phyloP scores from a whole-genome alignment of 1,140 invertebrate genomes.

The Linepithema humile region DNA sequence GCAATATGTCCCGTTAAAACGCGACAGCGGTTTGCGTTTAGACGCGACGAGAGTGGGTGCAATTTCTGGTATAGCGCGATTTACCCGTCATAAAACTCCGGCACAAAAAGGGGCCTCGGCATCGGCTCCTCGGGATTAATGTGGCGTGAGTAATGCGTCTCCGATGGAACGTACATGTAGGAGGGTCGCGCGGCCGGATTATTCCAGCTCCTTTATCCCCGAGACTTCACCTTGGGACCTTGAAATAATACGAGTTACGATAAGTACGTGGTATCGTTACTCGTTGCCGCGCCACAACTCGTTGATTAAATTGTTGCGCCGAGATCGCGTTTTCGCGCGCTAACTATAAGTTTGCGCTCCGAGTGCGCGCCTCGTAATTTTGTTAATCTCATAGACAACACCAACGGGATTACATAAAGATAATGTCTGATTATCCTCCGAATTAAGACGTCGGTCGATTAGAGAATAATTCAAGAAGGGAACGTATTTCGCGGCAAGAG shows the following conservation, averaged over 20 bases:
- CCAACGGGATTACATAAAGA: neutral
- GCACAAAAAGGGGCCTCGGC: slow-evolving; percentile 17
- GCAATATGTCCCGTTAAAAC: slow-evolving; percentile 32
- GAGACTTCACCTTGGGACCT: slow-evolving; percentile 33
- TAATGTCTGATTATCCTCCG: slow-evolving; percentile 4
- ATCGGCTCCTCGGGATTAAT: slow-evolving; percentile 64
- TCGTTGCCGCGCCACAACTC: neutral
- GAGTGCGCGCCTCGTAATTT: neutral
- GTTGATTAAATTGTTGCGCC: neutral
- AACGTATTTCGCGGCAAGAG: neutral
- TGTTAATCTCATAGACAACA: slow-evolving; percentile 9
- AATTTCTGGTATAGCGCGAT: slow-evolving; percentile 39
- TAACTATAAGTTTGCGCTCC: slow-evolving; percentile 12
- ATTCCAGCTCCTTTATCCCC: slow-evolving; percentile 49
- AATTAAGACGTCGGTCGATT: slow-evolving; percentile 19
- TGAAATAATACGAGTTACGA: slow-evolving; percentile 5
- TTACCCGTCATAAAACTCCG: slow-evolving; percentile 62
- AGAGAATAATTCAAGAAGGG: slow-evolving; percentile 15
- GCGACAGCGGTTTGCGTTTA: slow-evolving; percentile 37
- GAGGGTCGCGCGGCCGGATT: slow-evolving; percentile 21
- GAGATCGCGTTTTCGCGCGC: neutral
- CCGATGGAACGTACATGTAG: slow-evolving; percentile 63
- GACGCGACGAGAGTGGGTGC: neutral
- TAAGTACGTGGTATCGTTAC: slow-evolving; percentile 19
- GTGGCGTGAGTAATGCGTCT: slow-evolving; percentile 72